Evolutionary conservation across 2,888 invertebrate genomes (phyloP), one percentile per base, ranked within the genome.

Genomic region (Geophilus truncorum): DNA sequence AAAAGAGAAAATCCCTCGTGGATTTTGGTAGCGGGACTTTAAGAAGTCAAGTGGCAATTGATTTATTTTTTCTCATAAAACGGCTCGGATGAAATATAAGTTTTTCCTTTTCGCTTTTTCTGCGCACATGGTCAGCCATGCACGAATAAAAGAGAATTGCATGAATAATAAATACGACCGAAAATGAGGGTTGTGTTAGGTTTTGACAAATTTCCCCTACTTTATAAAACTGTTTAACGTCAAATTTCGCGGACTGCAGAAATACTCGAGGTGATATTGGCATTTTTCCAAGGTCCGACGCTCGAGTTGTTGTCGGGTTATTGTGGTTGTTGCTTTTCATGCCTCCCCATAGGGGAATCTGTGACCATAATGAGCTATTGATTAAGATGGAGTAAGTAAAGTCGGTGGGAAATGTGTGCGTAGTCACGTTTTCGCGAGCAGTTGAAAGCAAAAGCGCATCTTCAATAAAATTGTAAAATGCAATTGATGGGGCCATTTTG

Each of bases 321-420:
- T 70, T 70, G 70, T 70, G 70, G 70, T 70, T 62, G 62, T 62
- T 70, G 70, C 23, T 70, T 70, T 70, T 28, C 28, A 70, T 70
- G 6, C 28, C 12, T 15, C 70, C 15, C 23, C 28, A 23, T 51
- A 51, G 51, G 70, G 70, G 70, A 70, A 70, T 70, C 70, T 12
- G 70, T 70, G 70, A 28, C 70, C 70, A 70, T 70, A 70, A 70
- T 70, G 70, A 70, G 70, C 28, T 70, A 70, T 70, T 70, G 70
- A 70, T 70, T 70, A 70, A 70, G 70, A 70, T 70, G 25, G 70
- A 70, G 70, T 70, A 70, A 70, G 28, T 25, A 25, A 25, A 25
- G 70, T 28, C 15, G 70, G 70, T 70, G 28, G 70, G 4, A 70
- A 28, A 70, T 70, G 70, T 6, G 51, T 18, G 51, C 51, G 51